phyloP scores from a whole-genome alignment of 1,140 invertebrate species.

The Cecropterus lyciades region DNA sequence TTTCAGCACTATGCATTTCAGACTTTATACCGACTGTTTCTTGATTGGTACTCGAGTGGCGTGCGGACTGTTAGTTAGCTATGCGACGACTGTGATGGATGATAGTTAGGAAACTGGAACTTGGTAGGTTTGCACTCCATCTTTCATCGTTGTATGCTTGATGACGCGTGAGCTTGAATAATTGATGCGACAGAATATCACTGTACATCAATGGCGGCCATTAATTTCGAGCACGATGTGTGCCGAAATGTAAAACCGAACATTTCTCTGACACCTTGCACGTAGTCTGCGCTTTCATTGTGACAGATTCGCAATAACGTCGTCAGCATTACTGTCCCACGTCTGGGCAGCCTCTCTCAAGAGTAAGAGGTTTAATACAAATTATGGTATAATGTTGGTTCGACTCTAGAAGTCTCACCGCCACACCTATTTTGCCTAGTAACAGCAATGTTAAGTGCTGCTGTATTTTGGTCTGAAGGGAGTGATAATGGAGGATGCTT shows the following conservation, averaged over 20 bases:
- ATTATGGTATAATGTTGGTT: no score
- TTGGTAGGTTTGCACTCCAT: slow-evolving; percentile 47
- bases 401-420: no score
- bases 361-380: no score
- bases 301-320: no score
- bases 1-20: slow-evolving; percentile 47
- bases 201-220: slow-evolving; percentile 31
- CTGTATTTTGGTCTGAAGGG: no score
- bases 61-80: slow-evolving; percentile 49
- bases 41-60: slow-evolving; percentile 50
- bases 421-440: no score
- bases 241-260: slow-evolving; percentile 13
- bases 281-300: neutral
- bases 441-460: no score
- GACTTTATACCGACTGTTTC: slow-evolving; percentile 57
- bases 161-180: slow-evolving; percentile 46
- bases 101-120: slow-evolving; percentile 40
- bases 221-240: slow-evolving; percentile 22
- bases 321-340: no score
- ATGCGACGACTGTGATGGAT: slow-evolving; percentile 59
- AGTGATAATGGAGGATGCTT: no score
- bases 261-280: neutral
- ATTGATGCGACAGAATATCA: slow-evolving; percentile 41
- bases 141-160: slow-evolving; percentile 45
- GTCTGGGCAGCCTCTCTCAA: no score